Evolutionary conservation across 1,140 invertebrate species (phyloP).

Genomic region (Aporrectodea caliginosa): DNA sequence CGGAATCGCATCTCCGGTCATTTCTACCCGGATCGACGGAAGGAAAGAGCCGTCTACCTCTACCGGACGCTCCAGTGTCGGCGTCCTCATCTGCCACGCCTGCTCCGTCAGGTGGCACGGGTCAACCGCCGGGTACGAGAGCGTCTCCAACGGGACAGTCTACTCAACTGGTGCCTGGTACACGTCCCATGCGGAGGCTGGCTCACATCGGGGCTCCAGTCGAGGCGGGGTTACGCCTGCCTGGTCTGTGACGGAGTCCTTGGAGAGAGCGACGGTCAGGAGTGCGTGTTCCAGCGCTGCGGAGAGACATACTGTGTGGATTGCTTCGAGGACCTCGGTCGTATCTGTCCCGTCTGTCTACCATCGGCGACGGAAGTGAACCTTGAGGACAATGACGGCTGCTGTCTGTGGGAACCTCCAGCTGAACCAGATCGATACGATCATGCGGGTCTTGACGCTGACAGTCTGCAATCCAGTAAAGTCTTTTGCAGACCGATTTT

Average conservation of each 20-base stretch:
- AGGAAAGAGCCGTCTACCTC: constrained; percentile 22
- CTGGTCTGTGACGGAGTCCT: constrained; percentile 17
- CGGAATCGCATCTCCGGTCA: constrained; percentile 23
- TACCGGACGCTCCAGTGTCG: constrained; percentile 13
- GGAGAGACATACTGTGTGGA: constrained; percentile 18
- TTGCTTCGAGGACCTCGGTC: constrained; percentile 22
- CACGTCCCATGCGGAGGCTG: too few species aligned
- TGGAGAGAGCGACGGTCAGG: constrained; percentile 25
- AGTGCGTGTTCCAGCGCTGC: constrained; percentile 19
- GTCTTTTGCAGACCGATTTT: too few species aligned
- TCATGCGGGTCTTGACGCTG: too few species aligned
- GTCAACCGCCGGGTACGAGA: constrained; percentile 6
- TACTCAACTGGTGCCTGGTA: too few species aligned
- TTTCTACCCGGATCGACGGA: constrained; percentile 29
- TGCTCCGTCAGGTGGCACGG: constrained; percentile 4
- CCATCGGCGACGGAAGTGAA: too few species aligned
- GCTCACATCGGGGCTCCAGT: too few species aligned
- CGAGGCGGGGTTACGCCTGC: too few species aligned
- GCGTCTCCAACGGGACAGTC: neutral
- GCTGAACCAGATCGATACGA: too few species aligned
- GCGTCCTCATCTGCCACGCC: constrained; percentile 9
- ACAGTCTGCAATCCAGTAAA: too few species aligned
- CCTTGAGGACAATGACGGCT: too few species aligned
- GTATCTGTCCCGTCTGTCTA: constrained; percentile 25
- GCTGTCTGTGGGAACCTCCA: too few species aligned